Conservation (phyloP, 2,888 invertebrate genomes). For the Artemia sp. region DNA sequence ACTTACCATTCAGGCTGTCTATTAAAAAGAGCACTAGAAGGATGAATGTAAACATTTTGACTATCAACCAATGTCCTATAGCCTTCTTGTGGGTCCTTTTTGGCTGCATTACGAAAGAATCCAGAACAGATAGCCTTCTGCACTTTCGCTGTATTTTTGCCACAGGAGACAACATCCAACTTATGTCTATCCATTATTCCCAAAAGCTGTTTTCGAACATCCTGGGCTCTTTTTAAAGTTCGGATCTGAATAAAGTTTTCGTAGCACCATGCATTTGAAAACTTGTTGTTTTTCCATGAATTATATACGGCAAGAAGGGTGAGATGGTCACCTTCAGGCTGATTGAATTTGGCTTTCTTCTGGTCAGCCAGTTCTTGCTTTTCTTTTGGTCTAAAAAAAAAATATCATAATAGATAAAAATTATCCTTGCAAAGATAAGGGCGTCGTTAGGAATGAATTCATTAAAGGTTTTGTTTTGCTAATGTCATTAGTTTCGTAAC, state of each 20-base stretch:
- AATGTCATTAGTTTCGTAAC: too few species aligned
- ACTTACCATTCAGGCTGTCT: slow-evolving; percentile 89
- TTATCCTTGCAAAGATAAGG: too few species aligned
- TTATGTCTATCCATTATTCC: slow-evolving; percentile 97
- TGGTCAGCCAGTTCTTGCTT: slow-evolving; percentile 94
- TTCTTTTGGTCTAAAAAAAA: slow-evolving; percentile 55
- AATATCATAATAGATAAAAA: too few species aligned
- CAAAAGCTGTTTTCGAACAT: slow-evolving; percentile 88
- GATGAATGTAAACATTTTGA: slow-evolving; percentile 97
- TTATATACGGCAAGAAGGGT: slow-evolving; percentile 96
- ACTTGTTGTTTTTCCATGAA: slow-evolving; percentile 98
- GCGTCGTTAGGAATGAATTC: too few species aligned
- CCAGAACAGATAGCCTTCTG: slow-evolving; percentile 98
- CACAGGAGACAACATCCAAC: slow-evolving; percentile 88
- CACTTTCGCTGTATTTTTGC: slow-evolving; percentile 79
- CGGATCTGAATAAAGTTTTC: slow-evolving; percentile 97
- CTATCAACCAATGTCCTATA: slow-evolving; percentile 94
- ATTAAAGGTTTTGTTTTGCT: too few species aligned
- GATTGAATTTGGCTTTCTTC: slow-evolving; percentile 98
- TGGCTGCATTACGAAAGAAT: slow-evolving; percentile 95
- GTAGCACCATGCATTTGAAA: slow-evolving; percentile 97
- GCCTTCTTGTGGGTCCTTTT: slow-evolving; percentile 94
- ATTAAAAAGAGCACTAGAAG: slow-evolving; percentile 91
- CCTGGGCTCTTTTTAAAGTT: slow-evolving; percentile 88
- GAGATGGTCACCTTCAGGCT: slow-evolving; percentile 93